Evolutionary conservation across 92 coral and sea anemone genomes (phyloP).

Genomic region (Scolanthus callimorphus): DNA sequence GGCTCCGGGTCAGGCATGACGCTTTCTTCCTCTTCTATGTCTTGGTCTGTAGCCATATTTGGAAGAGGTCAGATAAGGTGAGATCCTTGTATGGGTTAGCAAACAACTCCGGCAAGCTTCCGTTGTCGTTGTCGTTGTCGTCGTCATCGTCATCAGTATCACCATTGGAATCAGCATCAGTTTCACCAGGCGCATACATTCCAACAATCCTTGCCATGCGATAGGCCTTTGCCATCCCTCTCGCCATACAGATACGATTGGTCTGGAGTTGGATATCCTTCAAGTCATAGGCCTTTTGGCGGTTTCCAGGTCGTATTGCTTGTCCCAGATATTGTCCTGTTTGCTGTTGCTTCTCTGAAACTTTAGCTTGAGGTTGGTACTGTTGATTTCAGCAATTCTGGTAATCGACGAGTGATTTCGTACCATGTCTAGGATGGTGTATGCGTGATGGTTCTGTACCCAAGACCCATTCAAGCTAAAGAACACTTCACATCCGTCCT

Average conservation of each 20-base stretch:
- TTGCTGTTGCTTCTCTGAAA: constrained; percentile 8
- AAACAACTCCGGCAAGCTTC: constrained; percentile 12
- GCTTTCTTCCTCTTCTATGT: constrained; percentile 7
- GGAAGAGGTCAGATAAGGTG: neutral
- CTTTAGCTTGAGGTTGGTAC: constrained; percentile 4
- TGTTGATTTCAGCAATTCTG: constrained; percentile 1
- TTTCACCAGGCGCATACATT: neutral
- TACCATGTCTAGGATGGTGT: constrained; percentile 4
- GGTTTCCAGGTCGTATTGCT: constrained; percentile 8
- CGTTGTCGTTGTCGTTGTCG: constrained; percentile 5
- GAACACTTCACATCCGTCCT: too few relatives aligned
- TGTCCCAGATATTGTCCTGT: constrained; percentile 11
- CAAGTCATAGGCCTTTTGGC: neutral
- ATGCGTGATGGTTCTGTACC: constrained; percentile 4
- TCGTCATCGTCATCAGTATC: constrained; percentile 6
- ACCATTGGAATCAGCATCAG: too few relatives aligned
- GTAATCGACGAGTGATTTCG: neutral
- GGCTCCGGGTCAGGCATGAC: constrained; percentile 2
- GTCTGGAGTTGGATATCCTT: constrained; percentile 13
- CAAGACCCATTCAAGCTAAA: too few relatives aligned
- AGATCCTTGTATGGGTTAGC: constrained; percentile 9
- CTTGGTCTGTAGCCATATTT: constrained; percentile 4
- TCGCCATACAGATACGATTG: constrained; percentile 9
- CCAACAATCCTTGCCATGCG: constrained; percentile 23
- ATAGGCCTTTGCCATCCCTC: constrained; percentile 15